Evolutionary conservation across 2,888 invertebrate genomes (phyloP), one percentile per base, ranked within the genome.

Genomic region (Andrena chrysosceles): DNA sequence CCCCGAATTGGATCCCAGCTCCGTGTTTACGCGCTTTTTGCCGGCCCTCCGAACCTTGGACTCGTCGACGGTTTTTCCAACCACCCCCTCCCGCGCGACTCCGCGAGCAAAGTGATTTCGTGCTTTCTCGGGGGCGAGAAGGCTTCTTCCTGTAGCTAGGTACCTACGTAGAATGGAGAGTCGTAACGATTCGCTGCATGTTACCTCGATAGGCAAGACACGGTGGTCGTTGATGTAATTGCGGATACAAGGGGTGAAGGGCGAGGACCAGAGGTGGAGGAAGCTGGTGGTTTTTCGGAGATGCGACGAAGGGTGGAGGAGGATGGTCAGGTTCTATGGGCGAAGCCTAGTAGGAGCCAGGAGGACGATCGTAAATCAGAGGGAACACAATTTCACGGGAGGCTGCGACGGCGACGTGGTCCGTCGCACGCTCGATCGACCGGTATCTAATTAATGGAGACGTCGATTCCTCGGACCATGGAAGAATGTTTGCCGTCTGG

Each of bases 351-450:
- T 54, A 26, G 49, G 54, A 56, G 29, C 42, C 60, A 26, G 49
- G 54, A 56, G 29, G 52, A 48, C 23, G 60, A 76, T 74, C 85
- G 83, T 89, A 88, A 89, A 89, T 89, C 89, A 89, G 73, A 83
- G 87, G 60, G 87, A 89, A 85, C 83, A 89, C 89, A 89, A 89
- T 88, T 89, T 89, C 87, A 89, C 87, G 87, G 87, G 74, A 85
- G 81, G 85, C 86, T 80, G 81, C 87, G 85, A 89, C 83, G 83
- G 85, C 85, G 74, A 87, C 84, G 86, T 81, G 83, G 79, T 78
- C 73, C 77, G 77, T 83, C 79, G 81, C 77, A 80, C 85, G 84
- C 81, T 83, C 85, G 83, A 88, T 88, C 87, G 83, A 84, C 83
- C 82, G 62, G 75, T 83, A 72, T 85, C 81, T 84, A 89, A 89